Percentiles rank a stretch among this genome's conserved stretches.
These are phyloP conservation scores for Phylloscopus trochilus DNA, from an alignment of 2,113 vertebrate species.

Conservation along the genomic window DNA sequence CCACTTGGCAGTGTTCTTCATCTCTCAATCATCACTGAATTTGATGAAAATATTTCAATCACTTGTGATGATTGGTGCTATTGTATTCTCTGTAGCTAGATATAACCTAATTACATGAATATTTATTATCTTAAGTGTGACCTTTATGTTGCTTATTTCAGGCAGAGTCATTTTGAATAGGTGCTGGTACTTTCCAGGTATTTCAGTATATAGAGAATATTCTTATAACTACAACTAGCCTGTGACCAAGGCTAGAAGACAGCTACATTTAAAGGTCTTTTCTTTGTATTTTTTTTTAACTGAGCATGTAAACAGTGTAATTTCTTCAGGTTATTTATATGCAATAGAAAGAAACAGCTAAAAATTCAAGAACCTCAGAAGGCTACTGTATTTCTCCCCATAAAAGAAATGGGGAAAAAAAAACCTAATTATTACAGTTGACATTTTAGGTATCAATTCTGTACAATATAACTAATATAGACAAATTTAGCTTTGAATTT, in stretches of 20 bases:
- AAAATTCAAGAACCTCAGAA: neutral
- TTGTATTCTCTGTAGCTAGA: neutral
- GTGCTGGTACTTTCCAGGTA: neutral
- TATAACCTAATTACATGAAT: constrained; percentile 60
- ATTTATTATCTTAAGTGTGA: constrained; percentile 39
- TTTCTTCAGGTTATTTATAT: neutral
- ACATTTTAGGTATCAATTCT: neutral
- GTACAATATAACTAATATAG: neutral
- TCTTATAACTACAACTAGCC: neutral
- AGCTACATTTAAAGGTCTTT: neutral
- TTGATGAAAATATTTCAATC: constrained; percentile 21
- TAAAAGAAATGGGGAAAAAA: neutral
- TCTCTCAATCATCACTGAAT: neutral
- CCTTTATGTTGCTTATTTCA: constrained; percentile 9
- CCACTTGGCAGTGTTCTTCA: neutral
- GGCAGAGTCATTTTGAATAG: neutral
- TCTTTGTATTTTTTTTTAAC: neutral
- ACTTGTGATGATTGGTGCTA: constrained; percentile 27
- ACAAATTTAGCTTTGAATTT: neutral
- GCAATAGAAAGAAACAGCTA: neutral
- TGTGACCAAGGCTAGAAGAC: neutral
- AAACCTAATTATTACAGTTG: neutral
- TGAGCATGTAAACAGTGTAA: neutral
- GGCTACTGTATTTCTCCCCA: neutral
- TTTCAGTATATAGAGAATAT: neutral